Base-by-base conservation (phyloP, 1,140 invertebrate genomes). In the Drosophila prosaltans region DNA sequence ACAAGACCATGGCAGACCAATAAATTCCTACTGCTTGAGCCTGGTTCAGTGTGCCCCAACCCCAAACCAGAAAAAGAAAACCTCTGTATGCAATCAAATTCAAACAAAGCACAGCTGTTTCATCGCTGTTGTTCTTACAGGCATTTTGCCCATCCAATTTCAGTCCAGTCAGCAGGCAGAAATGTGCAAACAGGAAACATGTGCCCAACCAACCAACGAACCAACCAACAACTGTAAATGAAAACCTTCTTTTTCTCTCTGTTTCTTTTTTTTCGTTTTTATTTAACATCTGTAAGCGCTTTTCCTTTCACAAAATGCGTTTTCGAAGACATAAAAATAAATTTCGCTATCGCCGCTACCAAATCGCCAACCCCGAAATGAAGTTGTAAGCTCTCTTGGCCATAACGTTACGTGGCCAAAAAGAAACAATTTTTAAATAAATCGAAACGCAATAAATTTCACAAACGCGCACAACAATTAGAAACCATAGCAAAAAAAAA, bases 361-460 rank as follows among this genome's bases (percentile, higher is more conserved):
- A 86, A 81, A 85, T 85, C 75, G 79, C 75, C 39, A 40, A 54
- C 62, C 81, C 41, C 45, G 74, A 88, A 89, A 88, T 88, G 78
- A 88, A 88, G 84, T 88, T 88, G 84, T 88, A 88, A 89, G 79
- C 71, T 64, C 58, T 39, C 32, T 36, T 36, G 32, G 32, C 32
- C 72, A 73, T 48, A 51, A 26, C 43, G 80, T 83, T 83, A 83
- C 80, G 80, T 83, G 72, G 72, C 63, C 48, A 26, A 61, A 57
- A 65, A 59, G 26, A 21, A 55, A 45, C 32, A 36, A 36, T 36
- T 36, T 36, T 36, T 36, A 78, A 78, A 76, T 63, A 72, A 61
- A 79, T 73, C 84, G 85, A 89, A 88, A 89, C 84, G 84, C 84
- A 89, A 88, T 90, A 89, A 88, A 88, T 88, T 89, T 90, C 69